Base-by-base conservation (phyloP, 1,140 invertebrate species). In the Drosophila lowei region DNA sequence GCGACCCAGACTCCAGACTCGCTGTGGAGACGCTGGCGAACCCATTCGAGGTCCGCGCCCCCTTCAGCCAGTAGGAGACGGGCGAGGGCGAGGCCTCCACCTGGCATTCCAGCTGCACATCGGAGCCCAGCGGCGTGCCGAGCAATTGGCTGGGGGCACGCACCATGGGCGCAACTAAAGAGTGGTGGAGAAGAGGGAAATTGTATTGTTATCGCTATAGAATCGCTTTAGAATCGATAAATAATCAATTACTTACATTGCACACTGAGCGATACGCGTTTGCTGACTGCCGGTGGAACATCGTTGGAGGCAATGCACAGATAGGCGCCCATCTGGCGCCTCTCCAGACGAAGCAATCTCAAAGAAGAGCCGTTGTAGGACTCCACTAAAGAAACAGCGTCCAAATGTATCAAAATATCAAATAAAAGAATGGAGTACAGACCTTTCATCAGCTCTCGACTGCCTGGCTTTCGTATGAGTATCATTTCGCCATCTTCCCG, bases 271-370 rank as follows among this genome's bases (percentile, higher is more conserved):
- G 95, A 95, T 70, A 98, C 96, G 74, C 96, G 92, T 92, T 97
- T 97, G 93, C 96, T 97, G 81, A 97, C 96, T 11, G 96, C 96
- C 25, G 96, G 97, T 62, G 96, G 97, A 21, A 97, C 96, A 91
- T 97, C 96, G 91, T 97, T 97, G 83, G 95, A 96, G 28, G 96
- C 96, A 77, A 97, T 97, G 92, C 96, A 97, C 67, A 97, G 93
- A 92, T 96, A 97, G 30, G 95, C 95, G 34, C 96, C 96, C 96
- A 97, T 97, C 93, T 97, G 96, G 77, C 94, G 93, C 58, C 96
- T 93, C 77, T 97, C 96, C 77, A 97, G 92, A 46, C 95, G 93
- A 92, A 95, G 93, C 75, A 97, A 93, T 55, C 94, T 93, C 79
- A 97, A 92, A 30, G 93, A 93, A 48, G 94, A 95, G 48, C 95